Percentiles rank a stretch among this genome's conserved stretches.
phyloP scores from a whole-genome alignment of 2,113 vertebrate species.

The Oncorhynchus tshawytscha region DNA sequence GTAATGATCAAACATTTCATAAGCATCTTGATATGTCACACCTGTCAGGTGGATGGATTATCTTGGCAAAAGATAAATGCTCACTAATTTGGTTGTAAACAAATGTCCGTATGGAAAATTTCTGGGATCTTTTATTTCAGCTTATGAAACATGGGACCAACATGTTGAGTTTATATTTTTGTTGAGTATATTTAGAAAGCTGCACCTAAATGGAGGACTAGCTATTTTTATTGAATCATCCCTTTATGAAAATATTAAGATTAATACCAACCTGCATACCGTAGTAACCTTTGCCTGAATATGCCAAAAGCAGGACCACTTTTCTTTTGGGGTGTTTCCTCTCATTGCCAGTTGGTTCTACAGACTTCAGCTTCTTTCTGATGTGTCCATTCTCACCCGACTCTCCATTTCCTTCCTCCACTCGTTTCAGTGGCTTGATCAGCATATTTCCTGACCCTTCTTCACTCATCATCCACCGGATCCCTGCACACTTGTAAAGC shows the following conservation, averaged over 20 bases:
- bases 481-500: slow-evolving; percentile 3
- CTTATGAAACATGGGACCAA: too few relatives aligned
- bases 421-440: slow-evolving; percentile 58
- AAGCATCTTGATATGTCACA: too few relatives aligned
- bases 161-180: too few relatives aligned
- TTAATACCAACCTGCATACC: slow-evolving; percentile 88
- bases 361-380: slow-evolving; percentile 74
- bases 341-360: slow-evolving; percentile 64
- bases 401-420: slow-evolving; percentile 48
- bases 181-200: too few relatives aligned
- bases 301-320: slow-evolving; percentile 87
- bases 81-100: too few relatives aligned
- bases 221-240: background rate
- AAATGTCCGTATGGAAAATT: too few relatives aligned
- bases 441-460: slow-evolving; percentile 36
- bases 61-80: too few relatives aligned
- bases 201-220: too few relatives aligned
- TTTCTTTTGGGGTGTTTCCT: slow-evolving; percentile 88
- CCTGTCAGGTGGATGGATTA: too few relatives aligned
- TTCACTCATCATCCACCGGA: slow-evolving; percentile 56
- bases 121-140: too few relatives aligned
- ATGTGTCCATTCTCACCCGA: slow-evolving; percentile 61
- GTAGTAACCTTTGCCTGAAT: slow-evolving; percentile 96
- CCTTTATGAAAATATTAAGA: background rate
- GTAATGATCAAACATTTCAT: too few relatives aligned